Evolutionary conservation across 2,797 vertebrate genomes (phyloP), one percentile per base, ranked within the genome.

Genomic region (Brachyrhaphis roseni): DNA sequence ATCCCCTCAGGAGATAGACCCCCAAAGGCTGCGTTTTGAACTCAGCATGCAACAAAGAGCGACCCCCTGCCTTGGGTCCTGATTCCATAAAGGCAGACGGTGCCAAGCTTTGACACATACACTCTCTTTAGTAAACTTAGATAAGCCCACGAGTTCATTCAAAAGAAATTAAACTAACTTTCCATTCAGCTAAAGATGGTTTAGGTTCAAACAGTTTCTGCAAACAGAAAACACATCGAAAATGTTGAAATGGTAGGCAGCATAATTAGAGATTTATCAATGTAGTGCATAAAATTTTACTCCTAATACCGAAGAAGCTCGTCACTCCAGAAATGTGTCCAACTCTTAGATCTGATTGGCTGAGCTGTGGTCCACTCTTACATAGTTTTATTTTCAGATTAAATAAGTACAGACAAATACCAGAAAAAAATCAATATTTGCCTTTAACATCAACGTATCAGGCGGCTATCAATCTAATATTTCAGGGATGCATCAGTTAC

Each of bases 21-120:
- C 91, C 92, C 90, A 92, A 92, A 94, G 90, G 87, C 78, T 87
- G 43, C 74, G 81, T 86, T 95, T 95, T 96, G 93, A 96, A 95
- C 94, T 89, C 94, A 72, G 94, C 92, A 83, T 73, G 95, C 89
- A 88, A 93, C 93, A 96, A 95, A 96, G 94, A 78, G 80, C 82
- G 80, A 84, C 83, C 79, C 82, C 90, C 91, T 77, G 83, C 88
- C 46, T 79, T 76, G 72, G 85, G 87, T 73, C 72, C 90, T 80
- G 87, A 84, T 88, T 81, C 86, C 80, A 89, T 85, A 86, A 88
- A 47, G 82, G 83, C 74, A 88, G 78, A 90, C 87, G 78, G 81
- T 71, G 51, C 57, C 66, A 57, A 74, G 81, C 84, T 72, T 28
- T 81, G 72, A 86, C 64, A 11, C 83, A 82, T 78, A 66, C 86